Evolutionary conservation across 2,113 vertebrate species (phyloP), one percentile per base, ranked within the genome.

Genomic region (Oncorhynchus nerka): DNA sequence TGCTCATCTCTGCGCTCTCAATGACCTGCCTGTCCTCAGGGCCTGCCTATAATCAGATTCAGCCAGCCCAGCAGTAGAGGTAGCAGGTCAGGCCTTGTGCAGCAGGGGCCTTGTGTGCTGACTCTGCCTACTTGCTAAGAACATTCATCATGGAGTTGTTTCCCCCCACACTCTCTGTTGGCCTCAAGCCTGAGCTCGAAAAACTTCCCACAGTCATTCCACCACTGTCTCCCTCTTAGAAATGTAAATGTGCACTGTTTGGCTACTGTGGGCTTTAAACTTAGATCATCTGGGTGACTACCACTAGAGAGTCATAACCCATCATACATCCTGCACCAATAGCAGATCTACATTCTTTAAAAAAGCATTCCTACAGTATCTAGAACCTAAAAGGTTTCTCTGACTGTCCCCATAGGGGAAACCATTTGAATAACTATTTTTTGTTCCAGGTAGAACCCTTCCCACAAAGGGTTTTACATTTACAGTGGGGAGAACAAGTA

Each of bases 11-110:
- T 83, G 88, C 85, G 88, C 90, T 93, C 90, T 94, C 88, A 94
- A 94, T 94, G 92, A 94, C 88, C 90, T 87, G 90, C 86, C 91
- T 94, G 93, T 94, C 92, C 92, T 89, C 87, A 4, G 91, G 92
- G 89, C 90, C 87, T 88, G 86, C 61, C 86, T 92, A 92, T 92
- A 92, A 92, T 92, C 90, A 91, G 90, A 92, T 92, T 93, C 90
- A 90, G 85, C 75, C 75, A 83, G 87, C 75, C 74, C 77, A 83
- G 88, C 76, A 86, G 88, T 84, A 84, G 86, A 91, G 89, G 89
- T 92, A 89, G 89, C 85, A 89, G 87, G 89, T 90, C 87, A 79
- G 84, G 83, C 86, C 88, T 82, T 85, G 77, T 78, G 90, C 85
- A 91, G 86, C 89, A 82, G 85, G 81, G 86, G 86, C 85, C 91